Base-by-base conservation (phyloP, 2,113 vertebrate genomes). In the Prionailurus viverrinus region DNA sequence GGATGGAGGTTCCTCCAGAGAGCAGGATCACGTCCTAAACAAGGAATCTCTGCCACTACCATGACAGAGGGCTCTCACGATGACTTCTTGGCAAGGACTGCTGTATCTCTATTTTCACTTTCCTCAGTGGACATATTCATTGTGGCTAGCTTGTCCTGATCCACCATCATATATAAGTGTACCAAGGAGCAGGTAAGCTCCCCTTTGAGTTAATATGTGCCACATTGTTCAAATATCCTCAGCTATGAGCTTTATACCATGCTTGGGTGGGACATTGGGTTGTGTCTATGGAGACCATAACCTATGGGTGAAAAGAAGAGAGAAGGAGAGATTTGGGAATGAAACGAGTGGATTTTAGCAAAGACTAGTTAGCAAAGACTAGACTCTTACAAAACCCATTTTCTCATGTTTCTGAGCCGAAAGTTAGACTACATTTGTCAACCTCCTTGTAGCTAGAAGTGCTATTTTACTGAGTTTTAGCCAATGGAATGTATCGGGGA, bases 1-100 rank as follows among this genome's bases (percentile, higher is more conserved):
- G 2, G 36, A 65, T 27, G 55, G 16, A 5, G 1, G 66, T 16
- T 25, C 36, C 23, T 76, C 4, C 33, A 33, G 31, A 63, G 82
- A 87, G 14, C 23, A 45, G 48, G 66, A 74, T 29, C 21, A 53
- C 5, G 15, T 58, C 13, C 68, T 15, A 14, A 63, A 41, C 18
- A 23, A 58, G 19, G 74, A 45, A 7, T 78, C 78, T 55, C 25
- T 36, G 3, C 51, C 23, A 58, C 33, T 41, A 7, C n/a, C 33
- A 6, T 2, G 18, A 31, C 29, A 16, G 21, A 51, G 41, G 12
- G 18, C 2, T n/a, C 23, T 45, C 36, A 12, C 12, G 1, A 0
- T 19, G 65, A 4, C 21, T 58, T 68, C 53, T 63, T 29, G 51
- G 14, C 36, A 11, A 76, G 65, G 7, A 23, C 9, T 21, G 23